A percentile compares a stretch with the other conserved stretches of the same genome.
These are phyloP conservation scores for Microplitis manilae DNA, from an alignment of 2,888 invertebrate species.

Conservation along the genomic window DNA sequence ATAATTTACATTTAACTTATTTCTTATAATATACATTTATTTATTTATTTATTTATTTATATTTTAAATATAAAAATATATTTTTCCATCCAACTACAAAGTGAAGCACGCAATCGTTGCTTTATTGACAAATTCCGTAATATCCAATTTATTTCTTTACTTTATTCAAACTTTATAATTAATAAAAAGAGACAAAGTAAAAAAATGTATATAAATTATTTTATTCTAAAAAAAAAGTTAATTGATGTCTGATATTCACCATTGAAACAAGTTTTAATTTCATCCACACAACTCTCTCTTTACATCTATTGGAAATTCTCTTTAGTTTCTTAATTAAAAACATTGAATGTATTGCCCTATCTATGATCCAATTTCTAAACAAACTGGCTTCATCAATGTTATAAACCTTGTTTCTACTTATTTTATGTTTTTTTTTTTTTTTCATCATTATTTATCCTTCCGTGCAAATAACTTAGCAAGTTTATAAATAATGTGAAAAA, in stretches of 20 bases:
- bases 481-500: slow-evolving; percentile 4
- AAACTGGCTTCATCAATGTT: background rate
- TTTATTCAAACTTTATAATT: background rate
- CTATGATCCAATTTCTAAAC: slow-evolving; percentile 1
- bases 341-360: background rate
- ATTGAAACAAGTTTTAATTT: background rate
- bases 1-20: background rate
- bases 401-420: background rate
- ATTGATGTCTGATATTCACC: background rate
- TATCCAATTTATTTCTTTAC: background rate
- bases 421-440: background rate
- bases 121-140: background rate
- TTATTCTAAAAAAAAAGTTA: background rate
- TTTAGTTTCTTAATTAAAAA: background rate
- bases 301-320: background rate
- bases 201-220: background rate
- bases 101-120: background rate
- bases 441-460: background rate
- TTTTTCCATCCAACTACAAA: background rate
- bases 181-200: background rate
- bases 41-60: background rate
- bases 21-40: background rate
- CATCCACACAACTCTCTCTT: background rate
- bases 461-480: background rate
- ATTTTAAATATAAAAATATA: background rate